Evolutionary conservation across 2,888 invertebrate genomes (phyloP), one percentile per base, ranked within the genome.

Genomic region (Lepetodrilus schrolli): DNA sequence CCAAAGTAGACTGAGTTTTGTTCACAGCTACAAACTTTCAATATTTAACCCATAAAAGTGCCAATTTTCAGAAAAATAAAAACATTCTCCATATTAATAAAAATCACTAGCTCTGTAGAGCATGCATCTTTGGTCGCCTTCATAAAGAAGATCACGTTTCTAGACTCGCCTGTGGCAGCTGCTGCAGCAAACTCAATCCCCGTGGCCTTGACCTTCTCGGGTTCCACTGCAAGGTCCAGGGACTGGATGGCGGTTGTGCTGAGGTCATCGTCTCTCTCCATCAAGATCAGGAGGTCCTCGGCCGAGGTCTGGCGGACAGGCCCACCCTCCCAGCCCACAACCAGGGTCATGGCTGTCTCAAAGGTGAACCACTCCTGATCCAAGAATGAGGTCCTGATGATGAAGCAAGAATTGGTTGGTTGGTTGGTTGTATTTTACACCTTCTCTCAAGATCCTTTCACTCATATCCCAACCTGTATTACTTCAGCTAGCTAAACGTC

Each of bases 341-440:
- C 81, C 73, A 90, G 78, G 17, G 88, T 87, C 65, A 89, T 88
- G 38, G 88, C 84, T 17, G 88, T 88, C 82, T 90, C 90, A 78
- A 89, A 84, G 4, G 87, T 85, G 80, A 90, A 89, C 90, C 90
- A 90, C 74, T 90, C 90, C 38, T 85, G 87, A 75, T 90, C 89
- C 73, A 90, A 77, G 80, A 85, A 88, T 51, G 86, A 83, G 8
- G 87, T 89, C 73, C 90, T 90, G 77, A 5, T 78, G 77, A n/a
- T n/a, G n/a, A n/a, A n/a, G n/a, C n/a, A n/a, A n/a, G n/a, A n/a
- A n/a, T n/a, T n/a, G n/a, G n/a, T n/a, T n/a, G n/a, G n/a, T n/a
- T n/a, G n/a, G n/a, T n/a, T n/a, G n/a, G n/a, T n/a, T n/a, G n/a
- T n/a, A n/a, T n/a, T n/a, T n/a, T n/a, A n/a, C n/a, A n/a, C n/a